A percentile compares a stretch with the other conserved stretches of the same genome.
phyloP scores from a whole-genome alignment of 2,888 invertebrate species.

The Andrena marginata region DNA sequence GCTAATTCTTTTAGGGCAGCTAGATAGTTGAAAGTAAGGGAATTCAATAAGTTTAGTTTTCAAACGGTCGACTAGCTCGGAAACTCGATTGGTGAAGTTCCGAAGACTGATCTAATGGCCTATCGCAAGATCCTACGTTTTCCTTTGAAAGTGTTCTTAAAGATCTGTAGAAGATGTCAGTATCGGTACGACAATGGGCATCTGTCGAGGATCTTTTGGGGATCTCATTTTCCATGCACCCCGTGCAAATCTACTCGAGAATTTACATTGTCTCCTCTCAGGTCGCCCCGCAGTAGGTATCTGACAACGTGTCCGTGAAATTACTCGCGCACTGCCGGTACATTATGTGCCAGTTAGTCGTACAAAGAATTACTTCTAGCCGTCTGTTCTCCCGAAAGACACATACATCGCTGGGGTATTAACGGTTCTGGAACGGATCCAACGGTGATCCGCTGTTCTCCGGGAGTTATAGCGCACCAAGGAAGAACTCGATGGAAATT shows the following conservation, averaged over 20 bases:
- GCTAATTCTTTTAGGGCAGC: neutral
- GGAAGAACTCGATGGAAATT: slow-evolving; percentile 54
- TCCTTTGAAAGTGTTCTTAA: neutral
- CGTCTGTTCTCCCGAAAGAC: slow-evolving; percentile 36
- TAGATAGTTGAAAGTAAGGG: neutral
- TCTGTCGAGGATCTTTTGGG: neutral
- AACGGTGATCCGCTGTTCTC: slow-evolving; percentile 35
- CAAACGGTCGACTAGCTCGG: slow-evolving; percentile 1
- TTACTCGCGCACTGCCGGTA: neutral
- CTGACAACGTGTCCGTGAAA: neutral
- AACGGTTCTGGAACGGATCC: slow-evolving; percentile 70
- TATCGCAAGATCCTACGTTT: neutral
- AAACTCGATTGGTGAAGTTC: neutral
- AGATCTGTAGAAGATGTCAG: neutral
- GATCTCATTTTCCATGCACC: neutral
- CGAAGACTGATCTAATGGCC: neutral
- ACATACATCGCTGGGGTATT: slow-evolving; percentile 39
- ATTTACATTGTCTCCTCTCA: neutral
- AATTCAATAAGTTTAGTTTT: neutral
- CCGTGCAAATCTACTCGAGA: neutral
- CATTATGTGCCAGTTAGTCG: slow-evolving; percentile 9
- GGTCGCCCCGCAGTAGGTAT: neutral
- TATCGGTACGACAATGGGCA: neutral
- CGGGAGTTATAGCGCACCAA: slow-evolving; percentile 23
- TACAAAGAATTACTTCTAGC: slow-evolving; percentile 26